phyloP scores from a whole-genome alignment of 37 sponge, comb jelly and placozoan genomes.

The Halisarca cf. caerulea region DNA sequence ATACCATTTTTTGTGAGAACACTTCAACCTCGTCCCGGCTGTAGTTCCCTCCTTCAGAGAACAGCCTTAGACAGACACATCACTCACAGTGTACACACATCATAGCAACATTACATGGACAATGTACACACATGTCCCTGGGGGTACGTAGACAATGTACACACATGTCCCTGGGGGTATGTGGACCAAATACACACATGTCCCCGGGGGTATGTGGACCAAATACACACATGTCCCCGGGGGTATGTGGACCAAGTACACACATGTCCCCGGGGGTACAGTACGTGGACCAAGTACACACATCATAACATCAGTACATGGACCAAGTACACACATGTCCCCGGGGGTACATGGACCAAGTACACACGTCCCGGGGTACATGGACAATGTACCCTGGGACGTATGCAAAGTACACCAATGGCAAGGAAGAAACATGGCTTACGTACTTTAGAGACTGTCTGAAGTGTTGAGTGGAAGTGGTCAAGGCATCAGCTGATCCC shows the following conservation, averaged over 20 bases:
- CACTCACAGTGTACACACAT: neutral
- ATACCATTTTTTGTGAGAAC: constrained; percentile 54
- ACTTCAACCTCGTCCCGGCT: constrained; percentile 75
- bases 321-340: too few relatives aligned
- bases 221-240: neutral
- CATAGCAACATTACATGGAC: neutral
- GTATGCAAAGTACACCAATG: too few relatives aligned
- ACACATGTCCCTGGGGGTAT: too few relatives aligned
- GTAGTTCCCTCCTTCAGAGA: constrained; percentile 86
- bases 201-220: too few relatives aligned
- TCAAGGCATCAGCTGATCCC: neutral
- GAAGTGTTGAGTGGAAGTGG: constrained; percentile 36
- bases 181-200: neutral
- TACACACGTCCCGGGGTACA: too few relatives aligned
- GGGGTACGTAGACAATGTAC: too few relatives aligned
- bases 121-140: too few relatives aligned
- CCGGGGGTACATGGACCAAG: too few relatives aligned
- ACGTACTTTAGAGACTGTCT: constrained; percentile 55
- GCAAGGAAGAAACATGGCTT: neutral
- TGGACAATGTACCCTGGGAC: neutral
- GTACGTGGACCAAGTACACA: neutral
- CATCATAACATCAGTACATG: neutral
- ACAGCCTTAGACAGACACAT: constrained; percentile 40
- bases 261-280: too few relatives aligned
- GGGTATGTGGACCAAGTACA: neutral